Evolutionary conservation across 2,797 vertebrate genomes (phyloP).

Genomic region (Sitta carolinensis): DNA sequence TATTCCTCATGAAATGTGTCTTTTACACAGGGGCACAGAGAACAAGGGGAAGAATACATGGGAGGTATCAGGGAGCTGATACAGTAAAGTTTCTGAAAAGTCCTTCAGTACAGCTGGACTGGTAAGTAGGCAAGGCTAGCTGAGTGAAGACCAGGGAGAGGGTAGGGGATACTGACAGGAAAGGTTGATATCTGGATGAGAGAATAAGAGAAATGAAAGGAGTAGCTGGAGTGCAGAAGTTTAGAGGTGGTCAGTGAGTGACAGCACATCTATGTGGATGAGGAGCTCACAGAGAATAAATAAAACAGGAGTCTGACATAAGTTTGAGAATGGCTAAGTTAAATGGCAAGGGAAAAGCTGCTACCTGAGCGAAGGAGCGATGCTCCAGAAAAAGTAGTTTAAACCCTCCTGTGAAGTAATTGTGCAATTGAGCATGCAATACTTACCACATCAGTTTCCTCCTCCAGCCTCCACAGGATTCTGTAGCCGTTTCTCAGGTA

Average conservation of each 20-base stretch:
- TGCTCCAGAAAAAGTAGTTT: neutral
- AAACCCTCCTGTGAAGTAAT: neutral
- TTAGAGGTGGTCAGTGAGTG: neutral
- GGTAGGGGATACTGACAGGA: neutral
- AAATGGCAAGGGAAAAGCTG: neutral
- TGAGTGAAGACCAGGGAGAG: neutral
- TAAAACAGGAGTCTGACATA: neutral
- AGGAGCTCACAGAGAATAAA: neutral
- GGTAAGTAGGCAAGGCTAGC: neutral
- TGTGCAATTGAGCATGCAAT: constrained; percentile 50
- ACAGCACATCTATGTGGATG: neutral
- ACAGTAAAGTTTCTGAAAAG: neutral
- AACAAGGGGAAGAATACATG: neutral
- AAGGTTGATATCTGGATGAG: neutral
- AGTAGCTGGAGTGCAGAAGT: neutral
- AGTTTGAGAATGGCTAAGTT: neutral
- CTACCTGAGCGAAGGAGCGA: neutral
- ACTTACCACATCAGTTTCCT: constrained; percentile 32
- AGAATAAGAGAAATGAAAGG: neutral
- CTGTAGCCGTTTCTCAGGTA: neutral
- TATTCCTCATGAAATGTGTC: neutral
- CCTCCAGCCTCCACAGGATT: constrained; percentile 20
- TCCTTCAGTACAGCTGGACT: neutral
- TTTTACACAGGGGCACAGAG: neutral
- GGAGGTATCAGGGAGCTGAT: neutral